Percentiles rank a stretch among this genome's conserved stretches.
Conservation (phyloP, 2,113 vertebrate species). For the Uria lomvia region DNA sequence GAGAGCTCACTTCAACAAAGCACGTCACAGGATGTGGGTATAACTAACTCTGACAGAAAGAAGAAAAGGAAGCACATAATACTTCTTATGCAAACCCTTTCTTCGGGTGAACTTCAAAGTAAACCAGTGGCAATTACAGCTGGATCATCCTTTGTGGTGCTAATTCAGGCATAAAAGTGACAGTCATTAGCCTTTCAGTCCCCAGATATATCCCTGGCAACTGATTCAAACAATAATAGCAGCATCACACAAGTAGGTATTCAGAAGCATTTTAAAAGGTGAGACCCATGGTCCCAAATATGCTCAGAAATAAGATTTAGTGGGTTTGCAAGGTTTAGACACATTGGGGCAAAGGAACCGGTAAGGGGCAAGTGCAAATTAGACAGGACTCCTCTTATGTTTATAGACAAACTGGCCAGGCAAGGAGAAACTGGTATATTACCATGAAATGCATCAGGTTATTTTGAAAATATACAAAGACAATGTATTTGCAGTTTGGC, state of each 20-base stretch:
- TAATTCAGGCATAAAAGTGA: neutral
- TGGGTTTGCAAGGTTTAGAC: neutral
- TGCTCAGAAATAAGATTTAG: neutral
- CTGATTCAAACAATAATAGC: neutral
- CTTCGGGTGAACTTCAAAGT: neutral
- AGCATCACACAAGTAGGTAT: neutral
- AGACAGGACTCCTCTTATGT: neutral
- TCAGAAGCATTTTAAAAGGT: neutral
- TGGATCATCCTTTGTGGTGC: neutral
- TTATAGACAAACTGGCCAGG: neutral
- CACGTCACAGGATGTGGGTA: neutral
- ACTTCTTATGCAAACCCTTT: neutral
- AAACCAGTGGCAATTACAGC: neutral
- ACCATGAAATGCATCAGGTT: slow-evolving; percentile 2
- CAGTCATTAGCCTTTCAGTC: neutral
- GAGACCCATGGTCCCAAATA: neutral
- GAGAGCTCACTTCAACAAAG: neutral
- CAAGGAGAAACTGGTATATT: slow-evolving; percentile 43
- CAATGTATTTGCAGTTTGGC: slow-evolving; percentile 37
- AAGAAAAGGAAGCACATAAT: neutral
- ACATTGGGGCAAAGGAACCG: neutral
- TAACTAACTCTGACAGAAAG: neutral
- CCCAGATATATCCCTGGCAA: neutral
- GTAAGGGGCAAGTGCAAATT: neutral
- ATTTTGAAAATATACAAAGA: slow-evolving; percentile 59